Base-by-base conservation (phyloP, 2,113 vertebrate species). In the Ursus arctos region DNA sequence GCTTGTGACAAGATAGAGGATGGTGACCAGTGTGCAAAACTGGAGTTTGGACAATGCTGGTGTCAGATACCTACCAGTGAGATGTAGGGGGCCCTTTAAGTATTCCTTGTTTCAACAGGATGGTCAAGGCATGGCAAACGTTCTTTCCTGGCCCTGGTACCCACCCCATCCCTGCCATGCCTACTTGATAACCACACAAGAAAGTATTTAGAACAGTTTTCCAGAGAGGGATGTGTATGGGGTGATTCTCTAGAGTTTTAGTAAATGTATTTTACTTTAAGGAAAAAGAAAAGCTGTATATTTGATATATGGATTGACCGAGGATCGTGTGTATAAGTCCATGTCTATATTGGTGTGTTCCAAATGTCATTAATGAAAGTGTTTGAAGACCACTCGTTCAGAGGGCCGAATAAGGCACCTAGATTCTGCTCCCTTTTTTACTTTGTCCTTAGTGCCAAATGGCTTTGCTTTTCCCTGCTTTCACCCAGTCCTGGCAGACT, bases 271-370 rank as follows among this genome's bases (percentile, higher is more conserved):
- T 83, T 63, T 71, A 71, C 59, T 55, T 51, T 36, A 31, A 53
- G 85, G 79, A 47, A 53, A 85, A 69, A 94, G 28, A 59, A 77
- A 80, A 80, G 10, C 47, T 96, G 74, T 74, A 1, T 91, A 22
- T 33, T 92, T 92, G 63, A 24, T 87, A 19, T 4, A 26, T 22
- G 21, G 13, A 57, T 53, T 51, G 71, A 33, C 14, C 26, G 19
- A 33, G 19, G 55, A 65, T 67, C 3, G 0, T 80, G 7, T 76
- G 7, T 67, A 16, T 59, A 36, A 72, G 26, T 67, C 53, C 16
- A 33, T 28, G 16, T 57, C 33, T 77, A 0, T 51, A 26, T 87
- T 77, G 21, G 65, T 63, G 14, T 89, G 9, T 71, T 86, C 13
- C 24, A 40, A 67, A n/a, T 22, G 2, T 5, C 24, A 31, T 49